Evolutionary conservation across 2,797 vertebrate species (phyloP).

Genomic region (Serranus cabrilla): DNA sequence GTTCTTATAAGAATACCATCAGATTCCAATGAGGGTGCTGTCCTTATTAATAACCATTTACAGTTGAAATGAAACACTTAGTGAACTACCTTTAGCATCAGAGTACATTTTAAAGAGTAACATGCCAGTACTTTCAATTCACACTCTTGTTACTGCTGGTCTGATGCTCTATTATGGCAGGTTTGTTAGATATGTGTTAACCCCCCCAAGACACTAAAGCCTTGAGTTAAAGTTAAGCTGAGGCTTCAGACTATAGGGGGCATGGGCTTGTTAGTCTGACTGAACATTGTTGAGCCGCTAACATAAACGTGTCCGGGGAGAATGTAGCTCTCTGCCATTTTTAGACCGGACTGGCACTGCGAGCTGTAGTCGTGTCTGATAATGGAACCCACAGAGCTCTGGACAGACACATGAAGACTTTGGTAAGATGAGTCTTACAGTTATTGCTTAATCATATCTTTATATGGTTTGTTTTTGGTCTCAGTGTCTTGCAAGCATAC

Average conservation of each 20-base stretch:
- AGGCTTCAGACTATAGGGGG: constrained; percentile 58
- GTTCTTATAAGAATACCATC: neutral
- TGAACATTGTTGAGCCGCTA: constrained; percentile 77
- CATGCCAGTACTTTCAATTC: neutral
- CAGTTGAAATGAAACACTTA: neutral
- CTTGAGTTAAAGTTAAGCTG: constrained; percentile 24
- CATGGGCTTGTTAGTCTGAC: constrained; percentile 67
- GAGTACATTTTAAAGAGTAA: neutral
- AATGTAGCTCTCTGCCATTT: constrained; percentile 80
- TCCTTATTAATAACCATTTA: neutral
- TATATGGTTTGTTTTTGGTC: constrained; percentile 12
- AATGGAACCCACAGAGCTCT: constrained; percentile 66
- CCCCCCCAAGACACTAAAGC: neutral
- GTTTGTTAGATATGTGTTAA: constrained; percentile 1
- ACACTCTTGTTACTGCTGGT: neutral
- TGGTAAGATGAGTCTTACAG: constrained; percentile 66
- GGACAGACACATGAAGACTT: constrained; percentile 55
- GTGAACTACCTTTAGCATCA: neutral
- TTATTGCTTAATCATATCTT: constrained; percentile 18
- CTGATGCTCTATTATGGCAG: neutral
- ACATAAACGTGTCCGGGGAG: constrained; percentile 72
- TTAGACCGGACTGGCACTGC: constrained; percentile 72
- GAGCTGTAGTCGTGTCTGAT: constrained; percentile 72
- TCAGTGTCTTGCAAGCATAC: neutral
- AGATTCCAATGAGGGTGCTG: neutral